These are phyloP conservation scores for Ooceraea biroi DNA, from an alignment of 1,140 invertebrate species.

Conservation along the genomic window DNA sequence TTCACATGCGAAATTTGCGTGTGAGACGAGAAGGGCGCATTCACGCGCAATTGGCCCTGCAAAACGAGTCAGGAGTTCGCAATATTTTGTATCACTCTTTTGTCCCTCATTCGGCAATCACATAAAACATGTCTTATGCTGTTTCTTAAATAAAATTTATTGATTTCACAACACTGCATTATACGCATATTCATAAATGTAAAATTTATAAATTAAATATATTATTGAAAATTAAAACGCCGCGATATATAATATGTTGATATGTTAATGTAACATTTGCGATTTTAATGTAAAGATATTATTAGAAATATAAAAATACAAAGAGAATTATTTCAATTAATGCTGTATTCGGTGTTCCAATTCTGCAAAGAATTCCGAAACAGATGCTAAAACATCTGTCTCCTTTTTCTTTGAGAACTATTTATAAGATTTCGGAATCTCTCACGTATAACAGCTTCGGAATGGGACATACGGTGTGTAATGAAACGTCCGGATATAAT, in stretches of 20 bases:
- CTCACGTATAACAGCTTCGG: not conserved
- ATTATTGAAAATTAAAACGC: not conserved
- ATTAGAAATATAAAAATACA: not conserved
- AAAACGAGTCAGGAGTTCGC: not conserved
- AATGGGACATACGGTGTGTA: not conserved
- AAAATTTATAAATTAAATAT: no score
- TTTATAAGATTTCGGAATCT: not conserved
- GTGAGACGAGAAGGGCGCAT: constrained; percentile 61
- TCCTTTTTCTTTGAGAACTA: not conserved
- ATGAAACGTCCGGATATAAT: constrained; percentile 7
- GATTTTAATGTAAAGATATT: not conserved
- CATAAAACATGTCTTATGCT: not conserved
- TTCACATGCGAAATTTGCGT: constrained; percentile 69
- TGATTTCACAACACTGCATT: no score
- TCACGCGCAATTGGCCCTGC: constrained; percentile 51
- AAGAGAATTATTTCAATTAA: not conserved
- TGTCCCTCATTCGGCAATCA: not conserved
- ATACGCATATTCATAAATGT: no score
- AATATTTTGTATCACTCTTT: constrained; percentile 5
- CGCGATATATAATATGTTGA: no score
- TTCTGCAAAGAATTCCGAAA: not conserved
- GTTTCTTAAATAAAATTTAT: no score
- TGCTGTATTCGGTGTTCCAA: not conserved
- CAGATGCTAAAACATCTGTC: not conserved
- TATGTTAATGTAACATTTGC: not conserved